Percentiles rank a stretch among this genome's conserved stretches.
Evolutionary conservation across 2,113 vertebrate species (phyloP).

Genomic region (Cyphomyrus discorhynchus): DNA sequence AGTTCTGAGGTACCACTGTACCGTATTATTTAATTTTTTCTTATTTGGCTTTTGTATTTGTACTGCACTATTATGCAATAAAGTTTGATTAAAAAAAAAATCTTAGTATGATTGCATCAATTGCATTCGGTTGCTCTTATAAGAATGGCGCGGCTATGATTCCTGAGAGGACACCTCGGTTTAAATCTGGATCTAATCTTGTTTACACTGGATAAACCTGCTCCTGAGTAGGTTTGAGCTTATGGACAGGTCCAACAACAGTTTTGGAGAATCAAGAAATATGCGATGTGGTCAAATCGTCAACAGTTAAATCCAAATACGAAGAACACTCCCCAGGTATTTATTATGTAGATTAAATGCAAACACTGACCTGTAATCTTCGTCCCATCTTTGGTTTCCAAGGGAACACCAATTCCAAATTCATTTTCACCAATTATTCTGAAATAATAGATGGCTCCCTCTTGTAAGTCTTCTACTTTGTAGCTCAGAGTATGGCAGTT

Average conservation of each 20-base stretch:
- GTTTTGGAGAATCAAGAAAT: background rate
- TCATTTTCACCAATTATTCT: constrained; percentile 91
- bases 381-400: constrained; percentile 81
- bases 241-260: background rate
- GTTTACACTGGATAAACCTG: background rate
- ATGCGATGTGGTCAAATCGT: background rate
- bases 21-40: background rate
- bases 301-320: background rate
- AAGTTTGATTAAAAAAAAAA: background rate
- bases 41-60: background rate
- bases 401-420: constrained; percentile 77
- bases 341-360: background rate
- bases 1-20: too few relatives aligned
- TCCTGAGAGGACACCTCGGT: background rate
- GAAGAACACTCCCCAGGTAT: background rate
- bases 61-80: background rate
- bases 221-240: background rate
- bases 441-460: constrained; percentile 90
- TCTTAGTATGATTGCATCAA: background rate
- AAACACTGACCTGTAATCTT: constrained; percentile 84
- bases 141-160: background rate
- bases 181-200: background rate
- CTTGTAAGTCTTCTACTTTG: constrained; percentile 79
- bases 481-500: constrained; percentile 81
- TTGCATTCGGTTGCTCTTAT: background rate